Conservation (phyloP, 2,888 invertebrate species). For the Melinaea menophilus region DNA sequence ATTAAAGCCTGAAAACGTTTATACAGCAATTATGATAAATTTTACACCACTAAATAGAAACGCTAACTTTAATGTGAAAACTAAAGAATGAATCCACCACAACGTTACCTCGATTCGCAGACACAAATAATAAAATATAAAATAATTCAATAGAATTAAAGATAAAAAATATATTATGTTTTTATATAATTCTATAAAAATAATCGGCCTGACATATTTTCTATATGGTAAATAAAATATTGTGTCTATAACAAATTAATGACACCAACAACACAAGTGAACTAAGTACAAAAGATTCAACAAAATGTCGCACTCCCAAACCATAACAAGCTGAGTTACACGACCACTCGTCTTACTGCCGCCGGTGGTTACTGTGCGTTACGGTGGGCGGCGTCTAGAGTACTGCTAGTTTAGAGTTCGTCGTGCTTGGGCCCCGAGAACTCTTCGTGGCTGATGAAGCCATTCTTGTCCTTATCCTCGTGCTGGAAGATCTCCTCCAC, state of each 20-base stretch:
- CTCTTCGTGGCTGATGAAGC: slow-evolving; percentile 96
- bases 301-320: slow-evolving; percentile 17
- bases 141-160: slow-evolving; percentile 6
- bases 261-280: slow-evolving; percentile 53
- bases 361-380: neutral
- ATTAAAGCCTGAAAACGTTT: too few species aligned
- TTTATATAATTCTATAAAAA: neutral
- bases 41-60: neutral
- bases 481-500: slow-evolving; percentile 98
- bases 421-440: slow-evolving; percentile 99
- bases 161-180: slow-evolving; percentile 10
- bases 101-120: neutral
- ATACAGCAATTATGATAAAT: too few species aligned
- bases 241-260: slow-evolving; percentile 47
- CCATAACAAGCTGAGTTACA: neutral
- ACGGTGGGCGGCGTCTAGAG: neutral
- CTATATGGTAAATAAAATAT: slow-evolving; percentile 24
- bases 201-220: too few species aligned
- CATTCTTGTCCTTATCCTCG: slow-evolving; percentile 97
- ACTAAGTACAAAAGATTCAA: slow-evolving; percentile 60
- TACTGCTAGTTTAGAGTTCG: slow-evolving; percentile 83
- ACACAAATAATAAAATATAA: slow-evolving; percentile 1
- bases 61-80: neutral
- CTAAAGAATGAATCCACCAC: slow-evolving; percentile 3
- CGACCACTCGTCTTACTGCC: slow-evolving; percentile 7